A percentile compares a stretch with the other conserved stretches of the same genome.
Conservation (phyloP, 2,888 invertebrate genomes). For the Drosophila stalkeri region DNA sequence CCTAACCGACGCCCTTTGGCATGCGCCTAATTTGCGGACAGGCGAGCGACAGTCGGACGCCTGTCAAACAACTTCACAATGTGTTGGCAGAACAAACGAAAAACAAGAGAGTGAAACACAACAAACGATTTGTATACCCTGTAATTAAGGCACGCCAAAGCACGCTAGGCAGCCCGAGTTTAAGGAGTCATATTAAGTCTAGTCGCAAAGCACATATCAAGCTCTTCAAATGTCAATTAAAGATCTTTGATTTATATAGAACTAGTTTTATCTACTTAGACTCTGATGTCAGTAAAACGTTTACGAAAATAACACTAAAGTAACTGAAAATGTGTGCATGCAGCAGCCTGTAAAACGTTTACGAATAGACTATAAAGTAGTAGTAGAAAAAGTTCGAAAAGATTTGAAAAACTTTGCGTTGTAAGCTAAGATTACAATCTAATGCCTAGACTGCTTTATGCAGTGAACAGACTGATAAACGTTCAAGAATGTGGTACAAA, state of each 20-base stretch:
- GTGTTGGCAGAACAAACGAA: conserved; percentile 3
- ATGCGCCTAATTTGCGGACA: conserved; percentile 52
- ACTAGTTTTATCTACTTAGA: background rate
- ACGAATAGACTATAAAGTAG: background rate
- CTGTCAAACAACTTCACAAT: conserved; percentile 18
- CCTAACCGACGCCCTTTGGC: conserved; percentile 35
- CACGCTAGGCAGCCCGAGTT: background rate
- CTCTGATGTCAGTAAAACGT: conserved; percentile 2
- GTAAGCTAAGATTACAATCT: background rate
- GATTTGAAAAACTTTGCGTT: background rate
- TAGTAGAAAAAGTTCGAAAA: too few species aligned
- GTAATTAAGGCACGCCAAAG: background rate
- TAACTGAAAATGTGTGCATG: too few species aligned
- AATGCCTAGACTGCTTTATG: background rate
- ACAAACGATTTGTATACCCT: conserved; percentile 8
- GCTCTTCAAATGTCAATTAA: background rate
- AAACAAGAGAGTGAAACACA: background rate
- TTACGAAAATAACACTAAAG: background rate
- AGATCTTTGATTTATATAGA: background rate
- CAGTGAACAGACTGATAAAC: background rate
- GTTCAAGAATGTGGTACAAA: conserved; percentile 11
- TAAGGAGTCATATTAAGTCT: background rate
- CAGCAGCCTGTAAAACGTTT: background rate
- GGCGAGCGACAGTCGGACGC: conserved; percentile 31
- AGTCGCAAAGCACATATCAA: background rate